These are phyloP conservation scores for Diaperis boleti DNA, from an alignment of 2,888 invertebrate genomes.

Conservation along the genomic window DNA sequence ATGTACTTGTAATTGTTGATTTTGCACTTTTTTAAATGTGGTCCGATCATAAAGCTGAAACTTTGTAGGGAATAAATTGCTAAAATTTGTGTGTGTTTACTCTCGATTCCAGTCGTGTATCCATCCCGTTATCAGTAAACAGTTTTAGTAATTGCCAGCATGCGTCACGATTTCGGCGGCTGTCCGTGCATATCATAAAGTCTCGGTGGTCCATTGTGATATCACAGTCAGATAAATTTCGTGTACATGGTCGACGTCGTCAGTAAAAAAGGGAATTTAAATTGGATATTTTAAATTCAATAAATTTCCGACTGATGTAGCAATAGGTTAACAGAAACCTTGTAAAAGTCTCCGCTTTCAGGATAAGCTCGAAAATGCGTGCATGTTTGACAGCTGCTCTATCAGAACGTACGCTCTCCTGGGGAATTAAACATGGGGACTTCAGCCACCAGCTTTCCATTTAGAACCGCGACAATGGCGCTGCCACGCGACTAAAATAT, in stretches of 20 bases:
- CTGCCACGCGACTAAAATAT: conserved; percentile 54
- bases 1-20: not conserved
- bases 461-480: conserved; percentile 52
- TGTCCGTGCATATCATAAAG: conserved; percentile 14
- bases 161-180: conserved; percentile 10
- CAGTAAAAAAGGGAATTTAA: conserved; percentile 40
- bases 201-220: conserved; percentile 10
- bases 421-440: conserved; percentile 61
- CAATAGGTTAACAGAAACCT: conserved; percentile 44
- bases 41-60: not conserved
- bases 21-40: not conserved
- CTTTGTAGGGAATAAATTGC: not conserved
- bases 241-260: conserved; percentile 9
- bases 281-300: conserved; percentile 44
- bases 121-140: not conserved
- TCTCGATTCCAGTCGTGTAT: not conserved
- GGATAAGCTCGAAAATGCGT: conserved; percentile 52
- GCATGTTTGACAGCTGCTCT: conserved; percentile 61
- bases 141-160: conserved; percentile 4
- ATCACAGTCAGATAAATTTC: conserved; percentile 12
- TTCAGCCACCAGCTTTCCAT: conserved; percentile 51
- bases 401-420: conserved; percentile 60
- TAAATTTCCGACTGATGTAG: conserved; percentile 40
- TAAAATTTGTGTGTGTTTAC: not conserved
- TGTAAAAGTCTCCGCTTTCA: conserved; percentile 43